Percentiles rank a stretch among this genome's conserved stretches.
These are phyloP conservation scores for Dasypolia templi DNA, from an alignment of 2,888 invertebrate species.

Conservation along the genomic window DNA sequence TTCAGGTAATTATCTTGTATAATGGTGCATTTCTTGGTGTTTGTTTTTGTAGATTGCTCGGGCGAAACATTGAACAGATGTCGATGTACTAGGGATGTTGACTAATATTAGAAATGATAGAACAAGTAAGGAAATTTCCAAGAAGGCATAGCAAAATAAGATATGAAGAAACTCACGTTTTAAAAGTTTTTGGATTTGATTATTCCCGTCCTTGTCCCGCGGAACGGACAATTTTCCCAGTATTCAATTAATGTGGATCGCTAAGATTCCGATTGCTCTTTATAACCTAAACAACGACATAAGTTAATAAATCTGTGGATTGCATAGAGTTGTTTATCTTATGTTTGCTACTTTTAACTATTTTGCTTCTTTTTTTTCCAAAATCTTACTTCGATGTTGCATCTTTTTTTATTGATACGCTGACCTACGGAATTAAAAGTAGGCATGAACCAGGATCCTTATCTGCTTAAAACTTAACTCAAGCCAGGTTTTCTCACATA, in stretches of 20 bases:
- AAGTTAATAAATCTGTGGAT: not conserved
- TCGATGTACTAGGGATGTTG: too few relatives aligned
- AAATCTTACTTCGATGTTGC: not conserved
- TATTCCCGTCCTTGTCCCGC: too few relatives aligned
- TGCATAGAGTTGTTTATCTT: not conserved
- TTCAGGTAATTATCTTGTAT: conserved; percentile 42
- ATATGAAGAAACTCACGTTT: too few relatives aligned
- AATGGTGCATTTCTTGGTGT: not conserved
- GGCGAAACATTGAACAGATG: not conserved
- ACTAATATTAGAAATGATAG: too few relatives aligned
- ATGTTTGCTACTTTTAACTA: not conserved
- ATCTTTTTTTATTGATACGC: not conserved
- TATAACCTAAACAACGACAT: too few relatives aligned
- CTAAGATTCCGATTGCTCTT: too few relatives aligned
- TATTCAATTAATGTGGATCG: too few relatives aligned
- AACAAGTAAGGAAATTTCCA: too few relatives aligned
- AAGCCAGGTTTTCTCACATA: not conserved
- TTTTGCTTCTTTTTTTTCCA: not conserved
- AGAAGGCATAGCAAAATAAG: too few relatives aligned
- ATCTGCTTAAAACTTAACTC: not conserved
- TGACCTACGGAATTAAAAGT: not conserved
- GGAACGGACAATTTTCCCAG: too few relatives aligned
- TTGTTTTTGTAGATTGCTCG: conserved; percentile 5
- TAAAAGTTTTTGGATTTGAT: too few relatives aligned
- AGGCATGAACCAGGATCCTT: conserved; percentile 2